A percentile compares a stretch with the other conserved stretches of the same genome.
phyloP scores from a whole-genome alignment of 2,888 invertebrate genomes.

The Microctonus hyperodae region DNA sequence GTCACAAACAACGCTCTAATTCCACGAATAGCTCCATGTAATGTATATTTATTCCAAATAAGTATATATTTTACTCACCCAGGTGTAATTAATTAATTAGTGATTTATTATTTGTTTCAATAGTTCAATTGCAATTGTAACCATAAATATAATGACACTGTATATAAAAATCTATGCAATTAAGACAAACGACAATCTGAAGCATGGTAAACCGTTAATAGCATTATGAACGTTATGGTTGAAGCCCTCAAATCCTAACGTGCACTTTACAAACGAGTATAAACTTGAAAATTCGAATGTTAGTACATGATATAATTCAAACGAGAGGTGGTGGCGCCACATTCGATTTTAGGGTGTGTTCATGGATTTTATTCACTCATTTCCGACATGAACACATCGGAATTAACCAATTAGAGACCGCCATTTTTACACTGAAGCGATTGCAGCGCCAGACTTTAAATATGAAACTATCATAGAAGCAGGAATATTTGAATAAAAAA shows the following conservation, averaged over 20 bases:
- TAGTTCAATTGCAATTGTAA: background rate
- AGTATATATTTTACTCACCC: constrained; percentile 19
- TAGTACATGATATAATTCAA: background rate
- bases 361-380: too few relatives aligned
- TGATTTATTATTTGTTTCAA: background rate
- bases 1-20: constrained; percentile 9
- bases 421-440: too few relatives aligned
- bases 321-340: background rate
- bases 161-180: background rate
- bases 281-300: constrained; percentile 32
- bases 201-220: constrained; percentile 42
- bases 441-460: too few relatives aligned
- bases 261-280: constrained; percentile 6
- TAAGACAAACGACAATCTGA: constrained; percentile 22
- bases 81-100: too few relatives aligned
- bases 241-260: too few relatives aligned
- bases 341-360: background rate
- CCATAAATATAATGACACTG: background rate
- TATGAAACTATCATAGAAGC: too few relatives aligned
- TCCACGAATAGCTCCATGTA: background rate
- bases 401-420: too few relatives aligned
- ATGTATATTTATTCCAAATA: too few relatives aligned
- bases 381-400: too few relatives aligned
- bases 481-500: background rate
- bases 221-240: constrained; percentile 35